Evolutionary conservation across 1,140 invertebrate species (phyloP).

Genomic region (Lepidurus packardi): DNA sequence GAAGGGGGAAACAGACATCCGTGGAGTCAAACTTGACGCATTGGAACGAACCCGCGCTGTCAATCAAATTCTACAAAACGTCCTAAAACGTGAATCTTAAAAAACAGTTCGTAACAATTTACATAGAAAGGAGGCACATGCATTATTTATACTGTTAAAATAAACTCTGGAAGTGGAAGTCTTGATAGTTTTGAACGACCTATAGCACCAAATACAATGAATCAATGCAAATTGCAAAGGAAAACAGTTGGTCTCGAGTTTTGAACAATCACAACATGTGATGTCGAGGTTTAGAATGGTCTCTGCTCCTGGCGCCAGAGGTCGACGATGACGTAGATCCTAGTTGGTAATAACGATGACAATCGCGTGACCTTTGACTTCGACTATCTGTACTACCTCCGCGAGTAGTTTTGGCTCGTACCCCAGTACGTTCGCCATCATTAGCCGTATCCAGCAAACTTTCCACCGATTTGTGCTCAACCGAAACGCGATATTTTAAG

Average conservation of each 20-base stretch:
- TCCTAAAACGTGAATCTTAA: neutral
- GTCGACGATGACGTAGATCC: neutral
- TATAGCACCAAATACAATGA: neutral
- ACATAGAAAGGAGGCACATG: neutral
- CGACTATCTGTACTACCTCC: neutral
- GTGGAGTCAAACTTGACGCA: neutral
- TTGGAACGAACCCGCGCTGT: neutral
- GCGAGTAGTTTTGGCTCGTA: constrained; percentile 14
- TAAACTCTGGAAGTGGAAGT: no score
- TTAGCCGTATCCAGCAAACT: neutral
- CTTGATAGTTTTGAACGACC: no score
- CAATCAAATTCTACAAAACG: neutral
- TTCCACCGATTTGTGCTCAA: constrained; percentile 16
- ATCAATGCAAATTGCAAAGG: neutral
- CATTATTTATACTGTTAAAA: neutral
- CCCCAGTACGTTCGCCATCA: neutral
- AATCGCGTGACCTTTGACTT: neutral
- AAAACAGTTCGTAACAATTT: neutral
- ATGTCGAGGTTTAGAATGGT: constrained; percentile 7
- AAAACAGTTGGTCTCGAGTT: neutral
- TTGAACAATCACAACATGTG: neutral
- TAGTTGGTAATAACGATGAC: constrained; percentile 5
- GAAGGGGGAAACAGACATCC: constrained; percentile 54
- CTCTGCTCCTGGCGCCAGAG: neutral
- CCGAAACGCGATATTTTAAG: neutral